These are phyloP conservation scores for Ruditapes philippinarum DNA, from an alignment of 1,140 invertebrate genomes.

Conservation along the genomic window DNA sequence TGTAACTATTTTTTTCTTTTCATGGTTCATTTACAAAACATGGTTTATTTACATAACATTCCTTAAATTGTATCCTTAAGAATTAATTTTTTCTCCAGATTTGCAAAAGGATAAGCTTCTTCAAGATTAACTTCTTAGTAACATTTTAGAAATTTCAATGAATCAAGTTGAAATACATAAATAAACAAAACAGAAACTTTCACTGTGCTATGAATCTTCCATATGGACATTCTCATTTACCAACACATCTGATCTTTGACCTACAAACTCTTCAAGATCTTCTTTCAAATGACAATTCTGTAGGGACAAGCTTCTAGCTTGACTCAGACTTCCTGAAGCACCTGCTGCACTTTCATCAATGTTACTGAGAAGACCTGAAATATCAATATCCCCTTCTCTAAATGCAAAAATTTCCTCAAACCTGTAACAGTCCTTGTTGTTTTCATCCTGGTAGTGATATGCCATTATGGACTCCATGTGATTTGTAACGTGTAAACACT, in stretches of 20 bases:
- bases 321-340: neutral
- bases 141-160: too few relatives aligned
- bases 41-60: too few relatives aligned
- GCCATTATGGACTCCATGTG: conserved; percentile 95
- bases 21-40: too few relatives aligned
- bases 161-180: too few relatives aligned
- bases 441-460: conserved; percentile 94
- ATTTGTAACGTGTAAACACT: conserved; percentile 93
- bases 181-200: neutral
- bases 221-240: neutral
- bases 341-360: too few relatives aligned
- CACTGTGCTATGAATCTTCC: neutral
- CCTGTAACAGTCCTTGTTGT: conserved; percentile 92
- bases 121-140: too few relatives aligned
- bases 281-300: conserved; percentile 8
- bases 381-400: conserved; percentile 89
- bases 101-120: too few relatives aligned
- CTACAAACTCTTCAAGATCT: conserved; percentile 47
- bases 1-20: too few relatives aligned
- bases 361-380: conserved; percentile 13
- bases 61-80: too few relatives aligned
- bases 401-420: conserved; percentile 96
- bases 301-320: neutral
- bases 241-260: neutral
- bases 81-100: too few relatives aligned